Evolutionary conservation across 2,888 invertebrate species (phyloP), one percentile per base, ranked within the genome.

Genomic region (Drosophila phalerata): DNA sequence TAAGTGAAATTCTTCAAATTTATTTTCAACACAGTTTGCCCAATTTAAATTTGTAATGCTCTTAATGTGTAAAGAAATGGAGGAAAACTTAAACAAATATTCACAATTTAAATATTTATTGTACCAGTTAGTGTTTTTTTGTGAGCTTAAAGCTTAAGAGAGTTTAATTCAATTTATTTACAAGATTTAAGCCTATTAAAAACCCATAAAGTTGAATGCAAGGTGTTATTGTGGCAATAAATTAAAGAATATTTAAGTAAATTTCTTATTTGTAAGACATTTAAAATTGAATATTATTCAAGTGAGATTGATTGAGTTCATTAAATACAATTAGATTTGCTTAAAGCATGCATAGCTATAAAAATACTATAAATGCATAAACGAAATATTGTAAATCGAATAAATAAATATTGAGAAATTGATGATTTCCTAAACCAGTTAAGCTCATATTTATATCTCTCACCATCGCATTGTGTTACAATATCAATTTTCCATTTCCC

Each of bases 401-500:
- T 37, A 45, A 13, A 45, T 37, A 45, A 40, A 40, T 25, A 32
- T 10, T 32, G 17, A 19, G 40, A 42, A 28, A 22, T 8, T 49
- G 34, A 48, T 34, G 42, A 57, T 64, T 34, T 64, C 28, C 42
- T 43, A 48, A 64, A 17, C 48, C 43, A 47, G 66, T 58, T 38
- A 37, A 37, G n/a, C 58, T 53, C 30, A 17, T 25, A 43, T 60
- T 53, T 53, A 52, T 60, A 45, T 47, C 38, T 28, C 52, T 55
- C 42, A 13, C 38, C 25, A 45, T 57, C 40, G 61, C 30, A 71
- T 57, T 63, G 63, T 57, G 38, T 48, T 63, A 63, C 72, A 73
- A 73, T 67, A 73, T 62, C 57, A 67, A 73, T 73, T 63, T 53
- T n/a, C 25, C 10, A 32, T 32, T 37, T 13, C 22, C 53, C 34